phyloP scores from a whole-genome alignment of 2,113 vertebrate genomes.

The Tragulus kanchil region DNA sequence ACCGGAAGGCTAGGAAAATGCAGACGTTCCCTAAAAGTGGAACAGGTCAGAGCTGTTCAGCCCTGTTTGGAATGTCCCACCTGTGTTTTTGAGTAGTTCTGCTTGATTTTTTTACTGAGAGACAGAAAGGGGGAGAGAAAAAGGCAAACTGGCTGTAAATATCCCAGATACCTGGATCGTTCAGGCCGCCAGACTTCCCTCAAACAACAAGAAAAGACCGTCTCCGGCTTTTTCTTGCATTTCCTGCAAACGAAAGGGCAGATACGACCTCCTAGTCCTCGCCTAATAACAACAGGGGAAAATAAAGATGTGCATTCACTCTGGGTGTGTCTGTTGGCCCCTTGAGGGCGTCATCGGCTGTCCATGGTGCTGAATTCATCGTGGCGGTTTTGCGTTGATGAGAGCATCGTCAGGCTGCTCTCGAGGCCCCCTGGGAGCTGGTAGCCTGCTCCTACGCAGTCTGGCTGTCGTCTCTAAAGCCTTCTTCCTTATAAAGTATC shows the following conservation, averaged over 20 bases:
- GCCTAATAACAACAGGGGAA: no score
- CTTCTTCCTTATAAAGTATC: no score
- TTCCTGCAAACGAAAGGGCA: no score
- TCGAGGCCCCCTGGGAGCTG: no score
- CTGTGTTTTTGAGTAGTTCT: neutral
- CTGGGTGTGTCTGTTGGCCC: neutral
- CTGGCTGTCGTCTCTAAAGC: accelerated
- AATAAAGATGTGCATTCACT: neutral
- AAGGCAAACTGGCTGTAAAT: neutral
- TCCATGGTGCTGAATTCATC: neutral
- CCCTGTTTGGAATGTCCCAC: neutral
- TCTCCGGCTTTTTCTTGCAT: neutral
- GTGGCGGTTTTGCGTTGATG: accelerated
- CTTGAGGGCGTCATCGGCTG: neutral
- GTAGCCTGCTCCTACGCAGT: neutral
- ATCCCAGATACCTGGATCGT: no score
- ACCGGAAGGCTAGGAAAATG: accelerated
- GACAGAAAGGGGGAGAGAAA: neutral
- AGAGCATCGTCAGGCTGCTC: no score
- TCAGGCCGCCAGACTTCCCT: neutral
- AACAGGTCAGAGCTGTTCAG: accelerated
- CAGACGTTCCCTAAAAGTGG: no score
- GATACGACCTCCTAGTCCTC: no score
- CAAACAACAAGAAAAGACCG: neutral
- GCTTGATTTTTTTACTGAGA: neutral